Conservation (phyloP, 2,888 invertebrate genomes). For the Troides aeacus region DNA sequence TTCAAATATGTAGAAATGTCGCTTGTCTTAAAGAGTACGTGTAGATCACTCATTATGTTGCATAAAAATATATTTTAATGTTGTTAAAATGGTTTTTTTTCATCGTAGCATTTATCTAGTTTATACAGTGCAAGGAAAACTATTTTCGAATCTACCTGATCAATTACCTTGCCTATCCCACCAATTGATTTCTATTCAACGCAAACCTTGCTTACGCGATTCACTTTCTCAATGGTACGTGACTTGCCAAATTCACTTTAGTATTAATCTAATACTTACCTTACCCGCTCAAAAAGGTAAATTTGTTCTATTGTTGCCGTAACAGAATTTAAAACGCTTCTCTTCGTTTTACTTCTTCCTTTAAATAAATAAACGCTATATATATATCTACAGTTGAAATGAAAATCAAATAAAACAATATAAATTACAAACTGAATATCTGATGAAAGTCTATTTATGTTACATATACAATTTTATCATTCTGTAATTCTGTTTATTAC, state of each 20-base stretch:
- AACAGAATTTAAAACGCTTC: constrained; percentile 26
- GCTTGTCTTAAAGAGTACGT: no score
- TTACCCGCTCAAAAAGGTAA: constrained; percentile 35
- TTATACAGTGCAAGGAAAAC: not conserved
- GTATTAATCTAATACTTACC: constrained; percentile 57
- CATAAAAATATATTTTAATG: no score
- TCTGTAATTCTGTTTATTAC: no score
- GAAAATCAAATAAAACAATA: not conserved
- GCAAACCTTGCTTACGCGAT: constrained; percentile 49
- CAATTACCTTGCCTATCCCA: constrained; percentile 29
- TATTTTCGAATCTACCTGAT: constrained; percentile 5
- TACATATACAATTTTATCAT: no score
- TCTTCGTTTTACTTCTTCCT: constrained; percentile 4
- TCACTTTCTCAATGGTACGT: constrained; percentile 61
- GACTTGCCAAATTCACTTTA: constrained; percentile 60
- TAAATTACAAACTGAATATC: not conserved
- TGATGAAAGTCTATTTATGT: no score
- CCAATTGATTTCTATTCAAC: constrained; percentile 48
- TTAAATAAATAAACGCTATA: not conserved
- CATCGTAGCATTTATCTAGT: not conserved
- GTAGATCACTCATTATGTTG: no score
- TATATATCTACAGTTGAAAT: not conserved
- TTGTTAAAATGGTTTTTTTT: not conserved
- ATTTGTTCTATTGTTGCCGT: constrained; percentile 33
- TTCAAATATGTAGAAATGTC: no score